Evolutionary conservation across 2,113 vertebrate species (phyloP), one percentile per base, ranked within the genome.

Genomic region (Paralichthys olivaceus): DNA sequence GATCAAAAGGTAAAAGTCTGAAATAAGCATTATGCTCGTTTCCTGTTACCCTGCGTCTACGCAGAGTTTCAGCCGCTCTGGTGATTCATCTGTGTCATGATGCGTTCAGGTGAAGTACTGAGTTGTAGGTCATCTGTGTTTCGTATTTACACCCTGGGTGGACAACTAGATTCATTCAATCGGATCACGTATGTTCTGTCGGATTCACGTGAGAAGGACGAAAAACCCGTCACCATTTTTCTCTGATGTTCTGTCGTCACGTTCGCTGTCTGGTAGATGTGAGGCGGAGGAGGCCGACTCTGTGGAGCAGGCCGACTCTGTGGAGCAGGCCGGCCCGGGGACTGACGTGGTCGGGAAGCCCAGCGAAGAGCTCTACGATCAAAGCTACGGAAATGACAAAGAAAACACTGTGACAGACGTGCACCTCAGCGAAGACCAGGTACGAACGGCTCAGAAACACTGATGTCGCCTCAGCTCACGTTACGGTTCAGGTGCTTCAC

Each of bases 331-430:
- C 68, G 75, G 77, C 65, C 89, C 89, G 0, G 84, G 69, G 37
- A 72, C 79, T 0, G 90, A 93, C 17, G 77, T 84, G 23, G 83
- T 87, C 1, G 84, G 79, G 1, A 87, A 92, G 59, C 60, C 79
- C 0, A 87, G 88, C 19, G 88, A 91, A 51, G 92, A 93, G 70
- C 87, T 88, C 45, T 82, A 87, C 3, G 86, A 91, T 47, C 90
- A 90, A 61, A 93, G 82, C 63, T 87, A 83, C 13, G 83, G 86
- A 40, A 84, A 81, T 0, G 76, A 92, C 43, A 84, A 87, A 74
- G 89, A 92, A 26, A 84, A 75, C 14, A 23, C 53, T 0, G 68
- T 76, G 6, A 63, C 86, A 4, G 92, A 91, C 82, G 90, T 84
- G 64, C 77, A 70, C 64, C 28, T 57, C 51, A 45, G 26, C 15